Evolutionary conservation across 2,888 invertebrate species (phyloP), one percentile per base, ranked within the genome.

Genomic region (Bedellia somnulentella): DNA sequence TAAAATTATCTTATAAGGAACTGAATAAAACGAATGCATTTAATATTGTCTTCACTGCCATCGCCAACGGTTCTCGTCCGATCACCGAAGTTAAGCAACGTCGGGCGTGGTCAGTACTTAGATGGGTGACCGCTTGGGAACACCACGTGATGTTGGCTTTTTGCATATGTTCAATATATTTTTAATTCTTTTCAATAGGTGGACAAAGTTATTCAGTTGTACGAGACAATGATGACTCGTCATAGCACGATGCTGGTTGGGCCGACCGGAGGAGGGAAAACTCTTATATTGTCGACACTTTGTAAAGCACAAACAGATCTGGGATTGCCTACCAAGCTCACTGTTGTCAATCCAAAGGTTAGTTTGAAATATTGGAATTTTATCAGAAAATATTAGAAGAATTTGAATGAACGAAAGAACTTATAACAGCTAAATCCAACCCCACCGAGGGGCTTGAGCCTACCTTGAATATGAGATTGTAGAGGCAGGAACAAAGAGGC

Each of bases 151-250:
- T 25, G 30, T 32, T 28, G 32, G 23, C 34, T 29, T 27, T 33
- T 32, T 33, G 28, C 24, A 25, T 22, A 5, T 22, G n/a, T n/a
- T n/a, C n/a, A n/a, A n/a, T n/a, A n/a, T n/a, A n/a, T n/a, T n/a
- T n/a, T n/a, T n/a, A n/a, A n/a, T n/a, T n/a, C n/a, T n/a, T n/a
- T n/a, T n/a, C n/a, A n/a, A n/a, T n/a, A 90, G 89, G 82, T 89
- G 35, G 89, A 91, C 52, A 92, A 93, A 79, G 85, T 93, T 12
- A 85, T 93, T 4, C 94, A 95, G 60, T 52, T 95, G 57, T 93
- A 93, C 53, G 93, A 95, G 71, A 92, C 93, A 1, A 93, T 94
- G 93, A 89, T 92, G 89, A 93, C 91, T 1, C 81, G 93, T 21
- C 93, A 94, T 64, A 92, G 91, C 29, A 84, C 87, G 3, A 94